Evolutionary conservation across 2,797 vertebrate species (phyloP).

Genomic region (Schizothorax lantsangensis): DNA sequence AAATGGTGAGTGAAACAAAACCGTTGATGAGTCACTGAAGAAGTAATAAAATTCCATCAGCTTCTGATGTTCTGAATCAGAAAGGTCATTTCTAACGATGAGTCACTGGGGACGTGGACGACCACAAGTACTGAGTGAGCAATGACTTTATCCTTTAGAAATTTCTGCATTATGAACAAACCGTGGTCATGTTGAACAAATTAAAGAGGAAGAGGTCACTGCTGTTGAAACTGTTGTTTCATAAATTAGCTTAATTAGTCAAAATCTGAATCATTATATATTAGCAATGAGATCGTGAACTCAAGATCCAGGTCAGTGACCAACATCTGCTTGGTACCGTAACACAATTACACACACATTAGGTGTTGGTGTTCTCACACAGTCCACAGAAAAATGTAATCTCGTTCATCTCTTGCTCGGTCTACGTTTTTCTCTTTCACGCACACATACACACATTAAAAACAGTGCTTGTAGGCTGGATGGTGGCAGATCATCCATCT

Average conservation of each 20-base stretch:
- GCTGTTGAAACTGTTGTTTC: neutral
- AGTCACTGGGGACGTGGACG: slow-evolving; percentile 23
- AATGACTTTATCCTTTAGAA: slow-evolving; percentile 27
- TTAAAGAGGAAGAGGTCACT: neutral
- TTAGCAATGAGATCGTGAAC: slow-evolving; percentile 1
- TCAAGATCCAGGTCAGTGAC: slow-evolving; percentile 43
- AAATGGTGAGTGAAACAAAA: slow-evolving; percentile 88
- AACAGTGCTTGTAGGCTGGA: slow-evolving; percentile 71
- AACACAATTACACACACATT: slow-evolving; percentile 15
- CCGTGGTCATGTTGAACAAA: neutral
- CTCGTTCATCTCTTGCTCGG: neutral
- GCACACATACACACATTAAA: slow-evolving; percentile 46
- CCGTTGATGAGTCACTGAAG: slow-evolving; percentile 18
- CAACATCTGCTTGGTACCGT: slow-evolving; percentile 50
- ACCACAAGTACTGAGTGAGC: slow-evolving; percentile 15
- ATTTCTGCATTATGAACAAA: neutral
- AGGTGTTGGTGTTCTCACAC: neutral
- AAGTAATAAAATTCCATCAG: slow-evolving; percentile 28
- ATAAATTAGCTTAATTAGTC: slow-evolving; percentile 37
- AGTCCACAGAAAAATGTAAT: slow-evolving; percentile 4
- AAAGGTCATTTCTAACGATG: slow-evolving; percentile 25
- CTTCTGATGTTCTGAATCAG: slow-evolving; percentile 11
- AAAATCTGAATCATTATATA: slow-evolving; percentile 16
- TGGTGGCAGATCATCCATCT: slow-evolving; percentile 76
- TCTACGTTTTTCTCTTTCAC: neutral